A percentile compares a stretch with the other conserved stretches of the same genome.
Conservation (phyloP, 2,797 vertebrate species). For the Hydrolagus colliei region DNA sequence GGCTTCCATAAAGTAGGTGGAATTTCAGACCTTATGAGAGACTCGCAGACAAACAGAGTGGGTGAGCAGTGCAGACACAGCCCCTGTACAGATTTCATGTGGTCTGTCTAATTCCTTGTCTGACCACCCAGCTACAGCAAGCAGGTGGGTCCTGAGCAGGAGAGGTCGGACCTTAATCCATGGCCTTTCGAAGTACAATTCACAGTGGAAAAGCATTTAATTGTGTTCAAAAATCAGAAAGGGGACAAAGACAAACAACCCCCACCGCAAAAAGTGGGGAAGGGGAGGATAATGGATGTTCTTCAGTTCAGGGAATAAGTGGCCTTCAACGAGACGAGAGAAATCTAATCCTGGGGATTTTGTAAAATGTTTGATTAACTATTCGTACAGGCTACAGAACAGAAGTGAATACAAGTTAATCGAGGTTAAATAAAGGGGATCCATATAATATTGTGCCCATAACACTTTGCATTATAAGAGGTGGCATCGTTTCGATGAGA, state of each 20-base stretch:
- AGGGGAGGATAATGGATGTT: not conserved
- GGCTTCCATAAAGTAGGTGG: no score
- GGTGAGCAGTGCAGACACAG: not conserved
- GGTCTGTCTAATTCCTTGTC: not conserved
- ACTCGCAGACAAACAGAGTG: not conserved
- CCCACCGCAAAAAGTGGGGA: no score
- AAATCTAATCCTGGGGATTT: not conserved
- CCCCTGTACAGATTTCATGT: not conserved
- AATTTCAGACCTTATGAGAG: not conserved
- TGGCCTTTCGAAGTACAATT: not conserved
- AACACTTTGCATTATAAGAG: no score
- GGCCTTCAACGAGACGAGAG: not conserved
- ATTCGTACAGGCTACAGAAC: not conserved
- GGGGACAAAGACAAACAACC: no score
- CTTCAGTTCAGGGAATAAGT: not conserved
- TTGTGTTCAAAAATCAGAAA: no score
- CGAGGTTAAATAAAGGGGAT: not conserved
- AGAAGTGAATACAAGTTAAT: not conserved
- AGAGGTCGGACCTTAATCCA: not conserved
- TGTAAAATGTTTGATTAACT: not conserved
- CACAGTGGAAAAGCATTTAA: not conserved
- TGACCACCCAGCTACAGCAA: conserved; percentile 8
- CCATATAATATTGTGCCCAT: no score
- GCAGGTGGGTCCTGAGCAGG: not conserved
- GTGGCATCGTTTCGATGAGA: no score